Evolutionary conservation across 2,113 vertebrate genomes (phyloP), one percentile per base, ranked within the genome.

Genomic region (Melanerpes formicivorus): DNA sequence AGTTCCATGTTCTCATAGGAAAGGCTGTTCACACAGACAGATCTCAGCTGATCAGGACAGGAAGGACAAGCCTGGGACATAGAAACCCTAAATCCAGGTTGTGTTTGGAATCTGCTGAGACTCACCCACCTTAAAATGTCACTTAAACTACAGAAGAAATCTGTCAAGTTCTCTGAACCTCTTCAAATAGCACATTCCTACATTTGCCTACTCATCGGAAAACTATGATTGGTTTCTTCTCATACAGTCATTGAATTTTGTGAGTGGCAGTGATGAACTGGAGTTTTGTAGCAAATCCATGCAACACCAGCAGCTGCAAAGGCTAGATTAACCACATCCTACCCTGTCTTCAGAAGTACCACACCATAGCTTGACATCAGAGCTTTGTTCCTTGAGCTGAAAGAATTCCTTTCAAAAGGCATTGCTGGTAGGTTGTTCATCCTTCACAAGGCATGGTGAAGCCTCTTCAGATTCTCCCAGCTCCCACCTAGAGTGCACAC

Each of bases 1-100:
- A 37, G 18, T 54, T 22, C 6, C 40, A 13, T 26, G 14, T 29
- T 59, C 32, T 50, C 63, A 42, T 25, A 48, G 16, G 8, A 69
- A 23, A 59, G 22, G 5, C 0, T 0, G 8, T n/a, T 69, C 27
- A 7, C 46, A 60, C 18, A 46, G 46, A 44, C 0, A 0, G 58
- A 44, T 29, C 37, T 50, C 67, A 23, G 32, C 22, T 1, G 0
- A 13, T 37, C 18, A 1, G 1, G 42, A 25, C 25, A 81, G 34
- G 37, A 30, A 69, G 37, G 56, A 42, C 32, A 44, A 74, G 27
- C 5, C 25, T 42, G 27, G 23, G 19, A 23, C 21, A 50, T 74
- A 48, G 55, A 10, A 67, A 14, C 37, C 25, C 50, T 63, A 59
- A 64, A 54, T 46, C 62, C 50, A 70, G 18, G 8, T 55, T 74